These are phyloP conservation scores for Operophtera brumata DNA, from an alignment of 2,888 invertebrate genomes.

Conservation along the genomic window DNA sequence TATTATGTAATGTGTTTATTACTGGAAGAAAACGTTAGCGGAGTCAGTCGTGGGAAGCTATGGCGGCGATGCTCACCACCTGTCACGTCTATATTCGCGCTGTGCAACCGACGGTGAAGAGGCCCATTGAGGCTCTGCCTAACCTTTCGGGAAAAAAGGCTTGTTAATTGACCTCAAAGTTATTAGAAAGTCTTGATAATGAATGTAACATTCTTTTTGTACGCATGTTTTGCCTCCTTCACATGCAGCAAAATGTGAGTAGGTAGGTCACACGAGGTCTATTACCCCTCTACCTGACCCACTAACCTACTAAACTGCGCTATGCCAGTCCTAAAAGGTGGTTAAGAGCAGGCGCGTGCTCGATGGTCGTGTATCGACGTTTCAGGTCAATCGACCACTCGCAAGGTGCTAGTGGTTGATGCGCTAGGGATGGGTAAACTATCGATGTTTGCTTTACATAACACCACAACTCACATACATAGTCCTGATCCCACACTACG, in stretches of 20 bases:
- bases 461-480: neutral
- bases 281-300: constrained; percentile 42
- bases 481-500: too few species aligned
- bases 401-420: constrained; percentile 38
- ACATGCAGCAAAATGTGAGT: neutral
- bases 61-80: too few species aligned
- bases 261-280: neutral
- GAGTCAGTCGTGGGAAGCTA: too few species aligned
- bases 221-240: neutral
- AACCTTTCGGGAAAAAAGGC: too few species aligned
- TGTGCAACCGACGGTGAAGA: too few species aligned
- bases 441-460: constrained; percentile 13
- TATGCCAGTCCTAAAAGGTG: constrained; percentile 50
- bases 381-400: constrained; percentile 61
- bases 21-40: too few species aligned
- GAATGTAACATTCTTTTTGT: too few species aligned
- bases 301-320: constrained; percentile 60
- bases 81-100: too few species aligned
- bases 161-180: too few species aligned
- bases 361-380: constrained; percentile 64
- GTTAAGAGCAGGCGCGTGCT: constrained; percentile 69
- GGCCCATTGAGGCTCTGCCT: too few species aligned
- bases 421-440: constrained; percentile 30
- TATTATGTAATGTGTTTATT: too few species aligned
- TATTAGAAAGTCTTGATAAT: too few species aligned